Percentiles rank a stretch among this genome's conserved stretches.
Conservation (phyloP, 1,140 invertebrate genomes). For the Berghia stephanieae region DNA sequence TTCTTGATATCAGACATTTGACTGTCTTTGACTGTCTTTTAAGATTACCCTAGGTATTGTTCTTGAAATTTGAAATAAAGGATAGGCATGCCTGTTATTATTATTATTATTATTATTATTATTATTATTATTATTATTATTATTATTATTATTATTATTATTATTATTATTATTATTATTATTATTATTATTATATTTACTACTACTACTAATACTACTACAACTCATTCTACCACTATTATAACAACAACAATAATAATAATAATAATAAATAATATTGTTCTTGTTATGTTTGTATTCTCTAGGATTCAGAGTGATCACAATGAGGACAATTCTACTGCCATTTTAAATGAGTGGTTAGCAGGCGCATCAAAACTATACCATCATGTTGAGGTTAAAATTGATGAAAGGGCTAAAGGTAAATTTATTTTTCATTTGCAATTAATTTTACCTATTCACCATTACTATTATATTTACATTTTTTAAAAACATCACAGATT, state of each 20-base stretch:
- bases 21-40: too few relatives aligned
- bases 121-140: conserved; percentile 4
- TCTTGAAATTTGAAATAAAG: too few relatives aligned
- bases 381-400: conserved; percentile 76
- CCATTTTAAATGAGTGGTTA: conserved; percentile 81
- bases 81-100: too few relatives aligned
- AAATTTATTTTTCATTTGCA: not conserved
- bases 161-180: conserved; percentile 4
- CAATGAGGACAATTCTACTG: conserved; percentile 53
- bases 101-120: conserved; percentile 4
- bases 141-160: too few relatives aligned
- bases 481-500: not conserved
- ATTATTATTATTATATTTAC: not conserved
- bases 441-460: not conserved
- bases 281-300: not conserved
- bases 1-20: too few relatives aligned
- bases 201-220: too few relatives aligned
- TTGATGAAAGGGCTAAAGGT: conserved; percentile 70
- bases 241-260: not conserved
- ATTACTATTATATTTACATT: not conserved
- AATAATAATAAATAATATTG: not conserved
- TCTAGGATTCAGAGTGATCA: conserved; percentile 29
- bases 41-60: too few relatives aligned
- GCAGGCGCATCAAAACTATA: conserved; percentile 73
- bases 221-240: not conserved